Conservation (phyloP, 2,888 invertebrate species). For the Diarsia dahlii region DNA sequence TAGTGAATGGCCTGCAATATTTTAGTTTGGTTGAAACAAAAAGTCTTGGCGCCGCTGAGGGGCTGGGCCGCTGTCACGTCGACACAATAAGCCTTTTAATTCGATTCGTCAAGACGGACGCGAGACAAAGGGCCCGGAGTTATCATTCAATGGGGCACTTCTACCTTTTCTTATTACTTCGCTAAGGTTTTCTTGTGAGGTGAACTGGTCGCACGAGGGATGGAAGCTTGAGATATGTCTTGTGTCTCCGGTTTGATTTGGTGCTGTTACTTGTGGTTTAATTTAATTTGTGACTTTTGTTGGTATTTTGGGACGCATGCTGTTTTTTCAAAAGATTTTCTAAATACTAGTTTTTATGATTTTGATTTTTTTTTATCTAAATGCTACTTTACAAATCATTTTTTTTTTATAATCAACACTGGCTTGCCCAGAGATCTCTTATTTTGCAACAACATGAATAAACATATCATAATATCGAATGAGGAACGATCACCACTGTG, state of each 20-base stretch:
- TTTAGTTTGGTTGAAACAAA: constrained; percentile 91
- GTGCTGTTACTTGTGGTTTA: constrained; percentile 3
- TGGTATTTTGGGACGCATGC: not conserved
- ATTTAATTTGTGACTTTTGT: not conserved
- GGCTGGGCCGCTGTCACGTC: constrained; percentile 88
- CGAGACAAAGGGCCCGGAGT: constrained; percentile 89
- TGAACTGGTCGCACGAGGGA: constrained; percentile 77
- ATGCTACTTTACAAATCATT: not conserved
- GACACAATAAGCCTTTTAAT: constrained; percentile 91
- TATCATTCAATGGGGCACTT: constrained; percentile 91
- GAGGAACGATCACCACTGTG: not conserved
- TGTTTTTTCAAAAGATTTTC: not conserved
- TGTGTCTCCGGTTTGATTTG: constrained; percentile 27
- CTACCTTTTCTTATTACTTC: constrained; percentile 90
- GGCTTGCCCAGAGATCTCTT: not conserved
- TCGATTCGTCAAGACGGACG: constrained; percentile 91
- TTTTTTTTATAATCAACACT: not conserved
- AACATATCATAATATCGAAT: not conserved
- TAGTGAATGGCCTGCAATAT: constrained; percentile 90
- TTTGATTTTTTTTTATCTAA: too few species aligned
- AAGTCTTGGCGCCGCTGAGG: constrained; percentile 80
- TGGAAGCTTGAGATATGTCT: constrained; percentile 60
- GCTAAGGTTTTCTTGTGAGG: constrained; percentile 86
- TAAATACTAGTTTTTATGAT: too few species aligned
- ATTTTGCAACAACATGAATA: not conserved